Base-by-base conservation (phyloP, 37 sponge, comb jelly and placozoan genomes). In the Sycon ciliatum region DNA sequence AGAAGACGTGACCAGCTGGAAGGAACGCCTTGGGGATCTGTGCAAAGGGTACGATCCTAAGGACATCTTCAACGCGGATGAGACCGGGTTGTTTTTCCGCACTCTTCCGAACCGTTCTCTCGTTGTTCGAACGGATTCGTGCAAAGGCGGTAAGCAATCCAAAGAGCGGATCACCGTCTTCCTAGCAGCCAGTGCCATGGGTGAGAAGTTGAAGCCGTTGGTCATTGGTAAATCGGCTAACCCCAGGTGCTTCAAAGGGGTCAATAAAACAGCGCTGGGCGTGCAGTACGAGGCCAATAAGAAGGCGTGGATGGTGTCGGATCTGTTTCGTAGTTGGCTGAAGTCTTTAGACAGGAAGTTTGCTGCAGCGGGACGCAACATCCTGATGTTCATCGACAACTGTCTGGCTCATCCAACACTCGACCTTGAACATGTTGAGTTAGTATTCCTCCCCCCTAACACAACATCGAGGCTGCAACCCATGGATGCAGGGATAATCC, bases 51-150 rank as follows among this genome's bases (percentile, higher is more conserved):
- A 76, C 34, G 57, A 70, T 3, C 23, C 39, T 2, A 68, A 33
- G 24, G 68, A 76, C 34, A 67, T 76, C 18, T 76, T 66, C 57
- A 76, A 76, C 34, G 69, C 69, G 3, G 78, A 76, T 31, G 68
- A 76, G 32, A 76, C 78, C 3, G 78, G 78, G 13, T 54, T 76
- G 23, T 76, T 76, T n/a, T 70, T 35, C 62, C 28, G 78, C 9
- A 68, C 78, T 69, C 57, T 76, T 34, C 78, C 78, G 67, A 69
- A 32, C 13, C 5, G 36, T 20, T 76, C 78, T 39, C n/a, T 76
- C 29, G 54, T 40, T 40, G 78, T 76, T 4, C 39, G 39, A 76
- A 68, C 68, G 23, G 56, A 29, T 3, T 13, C 65, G 26, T 54
- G 54, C 11, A 57, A 60, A 34, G 38, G 66, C 5, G 26, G 76